phyloP scores from a whole-genome alignment of 2,888 invertebrate species.

The Pristionchus exspectatus region DNA sequence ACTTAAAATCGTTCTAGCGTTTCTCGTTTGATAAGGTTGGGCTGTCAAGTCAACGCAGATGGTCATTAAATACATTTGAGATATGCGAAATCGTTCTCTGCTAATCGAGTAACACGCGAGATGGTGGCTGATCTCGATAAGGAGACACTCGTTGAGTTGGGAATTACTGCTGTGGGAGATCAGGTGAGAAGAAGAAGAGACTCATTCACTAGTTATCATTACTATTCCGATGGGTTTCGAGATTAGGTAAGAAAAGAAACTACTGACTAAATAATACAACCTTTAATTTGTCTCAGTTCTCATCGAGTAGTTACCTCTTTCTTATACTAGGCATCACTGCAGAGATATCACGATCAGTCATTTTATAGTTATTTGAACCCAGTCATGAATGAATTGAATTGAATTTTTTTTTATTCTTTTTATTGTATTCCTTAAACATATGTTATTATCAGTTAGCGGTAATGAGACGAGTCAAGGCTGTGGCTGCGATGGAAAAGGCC shows the following conservation, averaged over 20 bases:
- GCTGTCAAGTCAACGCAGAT: neutral
- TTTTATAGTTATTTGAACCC: too few species aligned
- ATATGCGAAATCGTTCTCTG: conserved; percentile 53
- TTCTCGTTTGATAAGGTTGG: neutral
- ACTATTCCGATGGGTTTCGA: too few species aligned
- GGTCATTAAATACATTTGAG: neutral
- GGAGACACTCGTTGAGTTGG: conserved; percentile 65
- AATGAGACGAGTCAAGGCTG: conserved; percentile 44
- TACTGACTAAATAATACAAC: too few species aligned
- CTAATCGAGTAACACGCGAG: conserved; percentile 64
- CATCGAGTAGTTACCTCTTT: too few species aligned
- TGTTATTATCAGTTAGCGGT: conserved; percentile 19
- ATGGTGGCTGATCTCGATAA: conserved; percentile 70
- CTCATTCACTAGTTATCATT: neutral
- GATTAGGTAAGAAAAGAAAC: too few species aligned
- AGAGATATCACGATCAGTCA: too few species aligned
- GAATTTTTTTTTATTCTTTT: neutral
- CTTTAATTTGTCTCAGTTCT: too few species aligned
- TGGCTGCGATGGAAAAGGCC: conserved; percentile 46
- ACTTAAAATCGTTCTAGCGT: neutral
- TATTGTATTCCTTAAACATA: neutral
- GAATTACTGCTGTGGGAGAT: conserved; percentile 69
- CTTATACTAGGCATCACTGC: too few species aligned
- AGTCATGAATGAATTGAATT: neutral
- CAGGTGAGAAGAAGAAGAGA: conserved; percentile 59